phyloP scores from a whole-genome alignment of 1,140 invertebrate species.

The Anastrepha ludens region DNA sequence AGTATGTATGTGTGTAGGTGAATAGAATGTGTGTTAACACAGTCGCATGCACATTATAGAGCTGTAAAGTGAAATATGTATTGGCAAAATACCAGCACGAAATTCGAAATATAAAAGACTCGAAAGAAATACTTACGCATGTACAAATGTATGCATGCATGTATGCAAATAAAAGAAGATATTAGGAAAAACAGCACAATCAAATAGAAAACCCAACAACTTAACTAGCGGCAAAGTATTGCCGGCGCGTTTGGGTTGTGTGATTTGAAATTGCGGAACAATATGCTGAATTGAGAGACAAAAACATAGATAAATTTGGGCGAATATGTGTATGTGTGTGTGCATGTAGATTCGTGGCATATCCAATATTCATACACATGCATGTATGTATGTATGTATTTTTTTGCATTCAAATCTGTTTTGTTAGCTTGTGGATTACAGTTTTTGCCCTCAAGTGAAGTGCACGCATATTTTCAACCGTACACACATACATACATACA shows the following conservation, averaged over 20 bases:
- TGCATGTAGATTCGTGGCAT: background rate
- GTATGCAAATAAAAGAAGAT: background rate
- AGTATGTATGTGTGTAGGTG: no score
- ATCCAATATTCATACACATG: background rate
- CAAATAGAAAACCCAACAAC: constrained; percentile 37
- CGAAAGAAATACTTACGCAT: background rate
- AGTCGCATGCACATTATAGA: background rate
- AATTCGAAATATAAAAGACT: constrained; percentile 23
- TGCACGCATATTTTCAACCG: background rate
- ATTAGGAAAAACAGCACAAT: background rate
- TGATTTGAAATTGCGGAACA: constrained; percentile 24
- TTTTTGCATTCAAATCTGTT: constrained; percentile 37
- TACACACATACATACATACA: background rate
- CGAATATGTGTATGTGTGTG: background rate
- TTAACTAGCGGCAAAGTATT: constrained; percentile 41
- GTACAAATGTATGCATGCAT: background rate
- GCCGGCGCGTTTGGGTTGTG: constrained; percentile 21
- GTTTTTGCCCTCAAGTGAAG: background rate
- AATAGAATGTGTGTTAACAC: background rate
- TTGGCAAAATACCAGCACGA: background rate
- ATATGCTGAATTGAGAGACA: constrained; percentile 38
- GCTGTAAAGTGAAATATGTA: background rate
- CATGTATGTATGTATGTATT: background rate
- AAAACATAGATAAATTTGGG: background rate
- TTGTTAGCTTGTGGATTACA: constrained; percentile 46